A percentile compares a stretch with the other conserved stretches of the same genome.
These are phyloP conservation scores for Copidosoma floridanum DNA, from an alignment of 1,140 invertebrate genomes.

Conservation along the genomic window DNA sequence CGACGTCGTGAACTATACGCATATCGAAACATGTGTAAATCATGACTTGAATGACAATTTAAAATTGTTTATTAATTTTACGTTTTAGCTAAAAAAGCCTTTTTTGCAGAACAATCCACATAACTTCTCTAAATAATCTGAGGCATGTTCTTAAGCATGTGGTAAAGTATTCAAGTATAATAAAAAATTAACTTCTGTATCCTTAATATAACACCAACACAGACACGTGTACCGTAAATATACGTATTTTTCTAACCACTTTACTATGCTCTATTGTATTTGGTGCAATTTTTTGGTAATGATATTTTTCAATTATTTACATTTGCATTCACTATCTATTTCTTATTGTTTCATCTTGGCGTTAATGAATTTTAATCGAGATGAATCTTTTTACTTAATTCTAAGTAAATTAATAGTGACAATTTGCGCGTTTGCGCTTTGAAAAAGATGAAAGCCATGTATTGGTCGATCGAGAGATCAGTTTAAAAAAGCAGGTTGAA, in stretches of 20 bases:
- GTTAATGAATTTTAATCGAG: background rate
- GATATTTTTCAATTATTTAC: background rate
- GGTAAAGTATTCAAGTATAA: conserved; percentile 4
- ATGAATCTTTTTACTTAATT: background rate
- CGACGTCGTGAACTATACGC: too few species aligned
- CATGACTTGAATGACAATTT: too few species aligned
- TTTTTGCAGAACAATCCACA: too few species aligned
- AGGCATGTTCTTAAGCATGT: conserved; percentile 16
- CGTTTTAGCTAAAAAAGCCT: too few species aligned
- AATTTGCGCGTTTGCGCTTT: too few species aligned
- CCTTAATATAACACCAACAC: background rate
- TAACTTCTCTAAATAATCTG: background rate
- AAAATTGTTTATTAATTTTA: too few species aligned
- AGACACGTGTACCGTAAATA: too few species aligned
- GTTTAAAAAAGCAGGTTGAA: conserved; percentile 28
- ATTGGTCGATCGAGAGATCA: too few species aligned
- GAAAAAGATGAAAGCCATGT: background rate
- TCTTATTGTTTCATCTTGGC: background rate
- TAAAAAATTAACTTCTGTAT: too few species aligned
- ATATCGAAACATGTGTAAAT: too few species aligned
- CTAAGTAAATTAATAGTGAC: too few species aligned
- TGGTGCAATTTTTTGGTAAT: background rate
- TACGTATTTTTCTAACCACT: conserved; percentile 3
- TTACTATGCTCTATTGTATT: too few species aligned
- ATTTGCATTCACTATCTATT: background rate